phyloP scores from a whole-genome alignment of 2,113 vertebrate species.

The Cyanoliseus patagonus region DNA sequence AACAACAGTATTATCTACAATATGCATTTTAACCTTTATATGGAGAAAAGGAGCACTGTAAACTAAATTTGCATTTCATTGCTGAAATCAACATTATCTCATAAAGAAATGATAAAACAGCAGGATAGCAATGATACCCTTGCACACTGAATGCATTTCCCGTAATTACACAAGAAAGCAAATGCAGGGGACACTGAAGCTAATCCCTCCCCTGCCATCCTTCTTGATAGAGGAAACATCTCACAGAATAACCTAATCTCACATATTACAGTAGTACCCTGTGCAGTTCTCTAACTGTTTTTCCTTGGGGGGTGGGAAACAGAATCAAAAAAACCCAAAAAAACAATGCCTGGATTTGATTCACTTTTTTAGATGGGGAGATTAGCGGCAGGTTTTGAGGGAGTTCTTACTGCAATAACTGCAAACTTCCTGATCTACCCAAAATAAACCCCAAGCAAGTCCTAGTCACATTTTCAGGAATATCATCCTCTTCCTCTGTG shows the following conservation, averaged over 20 bases:
- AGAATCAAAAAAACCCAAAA: not conserved
- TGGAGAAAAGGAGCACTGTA: not conserved
- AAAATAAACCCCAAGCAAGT: not conserved
- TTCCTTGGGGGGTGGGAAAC: not conserved
- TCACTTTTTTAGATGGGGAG: not conserved
- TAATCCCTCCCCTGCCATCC: constrained; percentile 24
- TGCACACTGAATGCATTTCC: constrained; percentile 41
- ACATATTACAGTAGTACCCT: not conserved
- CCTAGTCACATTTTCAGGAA: not conserved
- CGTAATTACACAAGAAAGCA: constrained; percentile 27
- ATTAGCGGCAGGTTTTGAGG: not conserved
- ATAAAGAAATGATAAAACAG: constrained; percentile 67
- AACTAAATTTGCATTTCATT: constrained; percentile 61
- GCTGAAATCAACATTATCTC: constrained; percentile 51
- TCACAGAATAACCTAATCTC: not conserved
- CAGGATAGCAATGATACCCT: constrained; percentile 52
- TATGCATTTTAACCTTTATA: constrained; percentile 44
- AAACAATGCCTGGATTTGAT: not conserved
- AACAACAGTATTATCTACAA: constrained; percentile 9
- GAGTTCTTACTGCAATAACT: not conserved
- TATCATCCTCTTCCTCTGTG: not conserved
- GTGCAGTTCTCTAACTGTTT: not conserved
- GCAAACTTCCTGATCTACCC: not conserved
- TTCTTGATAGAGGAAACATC: not conserved
- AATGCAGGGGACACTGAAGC: not conserved